These are phyloP conservation scores for Meriones psammophilus DNA, from an alignment of 2,797 vertebrate genomes.

Conservation along the genomic window DNA sequence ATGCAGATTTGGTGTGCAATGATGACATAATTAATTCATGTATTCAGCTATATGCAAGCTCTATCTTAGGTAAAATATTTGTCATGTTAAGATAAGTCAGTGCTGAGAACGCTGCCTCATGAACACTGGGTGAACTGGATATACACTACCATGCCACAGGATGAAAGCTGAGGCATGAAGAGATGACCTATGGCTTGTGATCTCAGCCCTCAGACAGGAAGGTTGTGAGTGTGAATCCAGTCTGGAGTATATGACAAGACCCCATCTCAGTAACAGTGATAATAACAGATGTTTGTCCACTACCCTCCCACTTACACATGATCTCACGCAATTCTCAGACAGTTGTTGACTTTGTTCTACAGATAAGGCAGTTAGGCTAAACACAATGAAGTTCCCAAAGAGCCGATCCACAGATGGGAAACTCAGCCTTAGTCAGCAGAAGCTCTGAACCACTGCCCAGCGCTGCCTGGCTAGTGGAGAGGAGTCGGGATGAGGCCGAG, in stretches of 20 bases:
- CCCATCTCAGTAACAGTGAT: background rate
- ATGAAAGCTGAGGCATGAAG: background rate
- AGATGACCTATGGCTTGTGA: background rate
- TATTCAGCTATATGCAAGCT: slow-evolving; percentile 1
- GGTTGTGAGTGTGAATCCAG: background rate
- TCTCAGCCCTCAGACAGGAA: no score
- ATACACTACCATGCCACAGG: background rate
- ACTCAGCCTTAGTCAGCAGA: background rate
- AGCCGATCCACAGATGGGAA: background rate
- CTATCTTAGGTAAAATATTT: background rate
- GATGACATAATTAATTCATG: slow-evolving; percentile 39
- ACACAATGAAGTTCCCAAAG: background rate
- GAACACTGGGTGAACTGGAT: background rate
- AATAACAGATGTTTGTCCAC: background rate
- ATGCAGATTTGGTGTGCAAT: background rate
- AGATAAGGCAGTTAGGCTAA: background rate
- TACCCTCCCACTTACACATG: background rate
- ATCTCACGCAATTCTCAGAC: background rate
- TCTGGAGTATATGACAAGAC: background rate
- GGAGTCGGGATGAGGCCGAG: background rate
- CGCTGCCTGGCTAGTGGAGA: background rate
- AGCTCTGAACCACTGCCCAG: background rate
- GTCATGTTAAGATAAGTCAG: slow-evolving; percentile 13
- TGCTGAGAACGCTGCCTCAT: background rate
- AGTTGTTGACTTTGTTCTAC: background rate